These are phyloP conservation scores for Gambelia wislizenii DNA, from an alignment of 2,797 vertebrate genomes.

Conservation along the genomic window DNA sequence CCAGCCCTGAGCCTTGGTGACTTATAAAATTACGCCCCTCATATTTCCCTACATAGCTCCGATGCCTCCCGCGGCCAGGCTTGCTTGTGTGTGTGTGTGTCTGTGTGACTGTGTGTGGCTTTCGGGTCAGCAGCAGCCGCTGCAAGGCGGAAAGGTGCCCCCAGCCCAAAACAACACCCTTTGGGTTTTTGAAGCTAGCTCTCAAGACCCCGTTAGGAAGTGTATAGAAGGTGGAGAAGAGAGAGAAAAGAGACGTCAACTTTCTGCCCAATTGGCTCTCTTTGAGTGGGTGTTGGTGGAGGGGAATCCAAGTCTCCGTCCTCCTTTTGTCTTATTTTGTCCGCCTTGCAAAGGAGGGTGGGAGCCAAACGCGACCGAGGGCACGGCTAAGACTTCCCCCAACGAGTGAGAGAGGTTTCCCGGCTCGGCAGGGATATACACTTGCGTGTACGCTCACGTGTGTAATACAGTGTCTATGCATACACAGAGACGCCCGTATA, in stretches of 20 bases:
- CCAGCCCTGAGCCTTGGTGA: conserved; percentile 83
- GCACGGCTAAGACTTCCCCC: too few relatives aligned
- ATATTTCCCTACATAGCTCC: conserved; percentile 83
- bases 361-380: background rate
- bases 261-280: conserved; percentile 57
- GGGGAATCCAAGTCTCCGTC: background rate
- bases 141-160: background rate
- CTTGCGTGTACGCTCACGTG: too few relatives aligned
- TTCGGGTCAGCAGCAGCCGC: background rate
- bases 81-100: too few relatives aligned
- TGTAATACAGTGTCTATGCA: too few relatives aligned
- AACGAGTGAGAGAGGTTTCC: background rate
- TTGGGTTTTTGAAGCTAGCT: background rate
- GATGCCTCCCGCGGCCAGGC: conserved; percentile 68
- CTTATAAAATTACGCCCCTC: conserved; percentile 83
- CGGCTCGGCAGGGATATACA: background rate
- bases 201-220: conserved; percentile 16
- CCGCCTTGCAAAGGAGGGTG: background rate
- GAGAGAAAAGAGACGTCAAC: conserved; percentile 49
- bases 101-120: conserved; percentile 43
- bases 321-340: background rate
- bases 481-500: too few relatives aligned
- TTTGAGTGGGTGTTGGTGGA: too few relatives aligned
- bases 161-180: too few relatives aligned
- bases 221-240: background rate